phyloP scores from a whole-genome alignment of 64 coral and sea anemone genomes.

The Pocillopora damicornis region DNA sequence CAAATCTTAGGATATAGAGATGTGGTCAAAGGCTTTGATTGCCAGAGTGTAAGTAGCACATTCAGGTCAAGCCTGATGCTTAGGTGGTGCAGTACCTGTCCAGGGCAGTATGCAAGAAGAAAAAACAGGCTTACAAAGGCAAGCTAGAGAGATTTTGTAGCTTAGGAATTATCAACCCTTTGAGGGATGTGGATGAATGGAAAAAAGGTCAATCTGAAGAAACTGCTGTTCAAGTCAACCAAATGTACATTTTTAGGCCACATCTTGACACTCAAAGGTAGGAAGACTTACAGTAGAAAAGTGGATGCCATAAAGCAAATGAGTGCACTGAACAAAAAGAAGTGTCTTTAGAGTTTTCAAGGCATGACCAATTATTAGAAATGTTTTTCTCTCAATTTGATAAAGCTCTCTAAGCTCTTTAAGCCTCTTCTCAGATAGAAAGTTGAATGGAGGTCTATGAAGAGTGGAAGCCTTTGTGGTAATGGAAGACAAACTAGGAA shows the following conservation, averaged over 20 bases:
- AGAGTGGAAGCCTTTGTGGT: not conserved
- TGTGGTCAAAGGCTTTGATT: no score
- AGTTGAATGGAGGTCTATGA: not conserved
- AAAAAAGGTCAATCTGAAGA: not conserved
- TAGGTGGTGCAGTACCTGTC: no score
- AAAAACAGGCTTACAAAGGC: no score
- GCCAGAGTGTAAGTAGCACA: no score
- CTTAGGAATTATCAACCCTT: no score
- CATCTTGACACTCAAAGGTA: not conserved
- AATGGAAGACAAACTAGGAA: not conserved
- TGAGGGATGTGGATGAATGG: not conserved
- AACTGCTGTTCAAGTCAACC: constrained; percentile 13
- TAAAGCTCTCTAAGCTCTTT: not conserved
- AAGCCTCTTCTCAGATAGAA: not conserved
- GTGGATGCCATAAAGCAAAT: not conserved
- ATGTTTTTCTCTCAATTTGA: not conserved
- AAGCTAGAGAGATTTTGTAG: no score
- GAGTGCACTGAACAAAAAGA: not conserved
- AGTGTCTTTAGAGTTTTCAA: not conserved
- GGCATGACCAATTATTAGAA: constrained; percentile 3
- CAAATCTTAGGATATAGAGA: no score
- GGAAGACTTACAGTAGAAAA: not conserved
- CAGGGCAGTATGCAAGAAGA: no score
- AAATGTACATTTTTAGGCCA: not conserved
- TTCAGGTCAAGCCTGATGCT: no score